Evolutionary conservation across 2,888 invertebrate species (phyloP).

Genomic region (Arenicola marina): DNA sequence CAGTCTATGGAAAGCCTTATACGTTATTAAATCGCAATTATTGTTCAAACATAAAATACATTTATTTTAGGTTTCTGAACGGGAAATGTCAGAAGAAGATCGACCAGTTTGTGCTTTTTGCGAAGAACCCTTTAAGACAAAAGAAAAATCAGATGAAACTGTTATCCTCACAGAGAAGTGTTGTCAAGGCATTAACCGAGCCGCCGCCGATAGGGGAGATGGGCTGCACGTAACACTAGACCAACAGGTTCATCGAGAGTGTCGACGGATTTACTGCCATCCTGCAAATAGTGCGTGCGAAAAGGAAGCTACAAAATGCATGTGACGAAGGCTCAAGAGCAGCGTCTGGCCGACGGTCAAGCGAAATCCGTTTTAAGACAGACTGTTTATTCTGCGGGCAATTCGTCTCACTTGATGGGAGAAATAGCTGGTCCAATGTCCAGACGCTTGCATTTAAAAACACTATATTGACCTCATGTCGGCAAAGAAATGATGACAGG

Average conservation of each 20-base stretch:
- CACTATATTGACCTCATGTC: background rate
- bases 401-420: background rate
- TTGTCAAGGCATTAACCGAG: background rate
- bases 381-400: background rate
- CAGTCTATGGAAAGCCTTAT: too few relatives aligned
- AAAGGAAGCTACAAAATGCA: background rate
- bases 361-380: too few relatives aligned
- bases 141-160: too few relatives aligned
- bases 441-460: background rate
- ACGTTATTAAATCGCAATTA: too few relatives aligned
- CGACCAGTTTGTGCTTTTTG: too few relatives aligned
- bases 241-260: background rate
- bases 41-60: too few relatives aligned
- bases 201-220: background rate
- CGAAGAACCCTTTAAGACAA: too few relatives aligned
- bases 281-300: background rate
- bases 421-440: background rate
- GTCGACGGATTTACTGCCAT: background rate
- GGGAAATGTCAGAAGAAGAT: too few relatives aligned
- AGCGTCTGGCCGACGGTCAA: too few relatives aligned
- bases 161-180: background rate
- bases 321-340: too few relatives aligned
- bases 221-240: background rate
- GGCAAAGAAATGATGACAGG: background rate
- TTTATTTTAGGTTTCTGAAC: too few relatives aligned